Evolutionary conservation across 2,113 vertebrate genomes (phyloP).

Genomic region (Nycticorax nycticorax): DNA sequence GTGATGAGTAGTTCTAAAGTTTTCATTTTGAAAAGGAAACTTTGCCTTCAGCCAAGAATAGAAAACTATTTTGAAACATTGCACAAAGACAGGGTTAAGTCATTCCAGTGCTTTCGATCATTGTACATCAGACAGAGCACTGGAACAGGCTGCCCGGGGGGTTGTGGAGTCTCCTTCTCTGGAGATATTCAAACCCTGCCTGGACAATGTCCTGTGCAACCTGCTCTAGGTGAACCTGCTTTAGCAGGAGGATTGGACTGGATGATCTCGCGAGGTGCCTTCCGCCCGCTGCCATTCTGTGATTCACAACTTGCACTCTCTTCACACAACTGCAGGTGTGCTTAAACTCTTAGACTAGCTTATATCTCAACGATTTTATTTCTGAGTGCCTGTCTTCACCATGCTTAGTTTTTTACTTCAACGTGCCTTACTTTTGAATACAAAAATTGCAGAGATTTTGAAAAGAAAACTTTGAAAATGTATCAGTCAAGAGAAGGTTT

Average conservation of each 20-base stretch:
- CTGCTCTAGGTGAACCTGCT: too few relatives aligned
- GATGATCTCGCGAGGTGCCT: too few relatives aligned
- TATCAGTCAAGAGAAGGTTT: background rate
- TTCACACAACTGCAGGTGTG: background rate
- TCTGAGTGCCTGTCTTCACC: background rate
- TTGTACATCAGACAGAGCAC: background rate
- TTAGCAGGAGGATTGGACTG: too few relatives aligned
- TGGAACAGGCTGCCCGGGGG: too few relatives aligned
- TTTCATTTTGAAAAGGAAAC: background rate
- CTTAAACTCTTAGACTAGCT: background rate
- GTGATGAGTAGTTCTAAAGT: background rate
- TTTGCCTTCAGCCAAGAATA: background rate
- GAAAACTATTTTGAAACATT: background rate
- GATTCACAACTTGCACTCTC: background rate
- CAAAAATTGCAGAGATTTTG: background rate
- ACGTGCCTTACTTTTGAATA: background rate
- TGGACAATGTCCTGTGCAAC: too few relatives aligned
- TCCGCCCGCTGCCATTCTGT: too few relatives aligned
- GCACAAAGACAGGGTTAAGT: background rate
- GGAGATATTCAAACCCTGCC: too few relatives aligned
- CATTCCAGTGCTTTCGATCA: background rate
- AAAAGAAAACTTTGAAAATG: background rate
- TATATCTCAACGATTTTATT: background rate
- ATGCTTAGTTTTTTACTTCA: background rate
- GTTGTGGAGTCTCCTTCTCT: too few relatives aligned